A percentile compares a stretch with the other conserved stretches of the same genome.
phyloP scores from a whole-genome alignment of 2,888 invertebrate genomes.

The Isoperla grammatica region DNA sequence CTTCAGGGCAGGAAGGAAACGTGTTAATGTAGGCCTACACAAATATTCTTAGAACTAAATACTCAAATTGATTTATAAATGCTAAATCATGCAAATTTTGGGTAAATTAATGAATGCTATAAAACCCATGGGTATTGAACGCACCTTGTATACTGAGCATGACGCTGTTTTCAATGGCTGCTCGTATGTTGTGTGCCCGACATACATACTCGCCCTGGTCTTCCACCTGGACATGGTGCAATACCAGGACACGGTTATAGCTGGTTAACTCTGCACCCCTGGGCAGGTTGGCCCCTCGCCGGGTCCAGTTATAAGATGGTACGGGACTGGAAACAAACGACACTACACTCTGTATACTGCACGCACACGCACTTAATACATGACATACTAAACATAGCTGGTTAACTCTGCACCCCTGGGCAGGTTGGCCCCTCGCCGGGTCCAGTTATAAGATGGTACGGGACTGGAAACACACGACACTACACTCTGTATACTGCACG shows the following conservation, averaged over 20 bases:
- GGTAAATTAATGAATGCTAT: too few species aligned
- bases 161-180: slow-evolving; percentile 68
- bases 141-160: slow-evolving; percentile 71
- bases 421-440: slow-evolving; percentile 63
- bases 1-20: too few species aligned
- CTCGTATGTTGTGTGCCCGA: slow-evolving; percentile 72
- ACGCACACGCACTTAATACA: too few species aligned
- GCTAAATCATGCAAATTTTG: too few species aligned
- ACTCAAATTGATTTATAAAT: too few species aligned
- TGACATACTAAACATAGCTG: too few species aligned
- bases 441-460: slow-evolving; percentile 91
- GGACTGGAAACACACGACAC: slow-evolving; percentile 51
- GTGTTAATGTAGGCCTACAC: too few species aligned
- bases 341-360: too few species aligned
- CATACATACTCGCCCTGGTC: slow-evolving; percentile 93
- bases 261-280: slow-evolving; percentile 64
- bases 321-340: slow-evolving; percentile 58
- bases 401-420: slow-evolving; percentile 66
- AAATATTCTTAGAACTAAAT: too few species aligned
- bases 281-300: slow-evolving; percentile 66
- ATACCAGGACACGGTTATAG: slow-evolving; percentile 78
- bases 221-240: slow-evolving; percentile 81
- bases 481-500: too few species aligned
- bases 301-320: slow-evolving; percentile 90
- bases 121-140: too few species aligned